phyloP scores from a whole-genome alignment of 2,797 vertebrate species.

The Nannoperca australis region DNA sequence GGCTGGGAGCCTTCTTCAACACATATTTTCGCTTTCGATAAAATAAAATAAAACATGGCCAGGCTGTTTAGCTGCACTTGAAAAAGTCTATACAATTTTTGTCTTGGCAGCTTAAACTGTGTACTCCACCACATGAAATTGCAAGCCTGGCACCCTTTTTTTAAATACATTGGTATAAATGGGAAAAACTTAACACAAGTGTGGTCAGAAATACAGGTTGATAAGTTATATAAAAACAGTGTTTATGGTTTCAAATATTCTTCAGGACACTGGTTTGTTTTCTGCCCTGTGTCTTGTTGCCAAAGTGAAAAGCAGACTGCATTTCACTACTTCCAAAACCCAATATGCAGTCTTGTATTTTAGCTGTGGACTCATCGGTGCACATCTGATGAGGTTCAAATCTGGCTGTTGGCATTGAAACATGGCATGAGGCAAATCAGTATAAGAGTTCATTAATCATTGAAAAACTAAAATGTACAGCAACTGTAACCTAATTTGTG shows the following conservation, averaged over 20 bases:
- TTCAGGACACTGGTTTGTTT: background rate
- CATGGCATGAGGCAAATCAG: slow-evolving; percentile 35
- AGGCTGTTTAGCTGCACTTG: slow-evolving; percentile 18
- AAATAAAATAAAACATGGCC: background rate
- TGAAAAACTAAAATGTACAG: slow-evolving; percentile 49
- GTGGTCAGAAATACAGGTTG: background rate
- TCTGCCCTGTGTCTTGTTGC: background rate
- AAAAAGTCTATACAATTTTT: slow-evolving; percentile 16
- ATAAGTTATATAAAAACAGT: background rate
- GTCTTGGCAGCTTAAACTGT: too few species aligned
- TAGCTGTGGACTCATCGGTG: slow-evolving; percentile 2
- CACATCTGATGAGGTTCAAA: slow-evolving; percentile 11
- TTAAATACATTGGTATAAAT: background rate
- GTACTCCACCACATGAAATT: background rate
- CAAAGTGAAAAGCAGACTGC: background rate
- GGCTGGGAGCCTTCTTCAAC: slow-evolving; percentile 11
- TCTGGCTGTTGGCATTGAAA: slow-evolving; percentile 30
- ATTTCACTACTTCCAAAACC: slow-evolving; percentile 9
- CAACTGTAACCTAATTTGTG: slow-evolving; percentile 54
- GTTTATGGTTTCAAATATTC: background rate
- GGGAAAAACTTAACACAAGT: background rate
- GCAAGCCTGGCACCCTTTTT: background rate
- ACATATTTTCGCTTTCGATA: background rate
- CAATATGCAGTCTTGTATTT: background rate
- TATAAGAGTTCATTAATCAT: slow-evolving; percentile 56